Evolutionary conservation across 2,888 invertebrate species (phyloP).

Genomic region (Pammene fasciana): DNA sequence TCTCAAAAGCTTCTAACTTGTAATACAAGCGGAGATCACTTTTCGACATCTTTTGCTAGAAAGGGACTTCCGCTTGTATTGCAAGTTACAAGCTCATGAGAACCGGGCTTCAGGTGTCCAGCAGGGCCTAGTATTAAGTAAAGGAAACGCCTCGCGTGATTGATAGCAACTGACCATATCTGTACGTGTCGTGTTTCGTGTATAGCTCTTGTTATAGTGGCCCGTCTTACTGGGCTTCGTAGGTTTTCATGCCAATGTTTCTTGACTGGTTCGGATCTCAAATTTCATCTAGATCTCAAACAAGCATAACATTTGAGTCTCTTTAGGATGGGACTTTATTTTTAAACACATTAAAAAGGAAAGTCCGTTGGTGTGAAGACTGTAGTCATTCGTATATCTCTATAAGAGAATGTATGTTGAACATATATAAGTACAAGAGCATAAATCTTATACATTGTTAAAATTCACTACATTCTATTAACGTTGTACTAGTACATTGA

Average conservation of each 20-base stretch:
- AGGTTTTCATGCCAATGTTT: slow-evolving; percentile 4
- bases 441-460: slow-evolving; percentile 19
- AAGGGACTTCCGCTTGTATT: too few relatives aligned
- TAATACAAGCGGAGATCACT: too few relatives aligned
- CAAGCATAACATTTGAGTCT: too few relatives aligned
- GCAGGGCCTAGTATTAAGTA: background rate
- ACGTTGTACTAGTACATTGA: slow-evolving; percentile 24
- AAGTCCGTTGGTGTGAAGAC: slow-evolving; percentile 1
- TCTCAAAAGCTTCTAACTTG: too few relatives aligned
- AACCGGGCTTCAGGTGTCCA: too few relatives aligned
- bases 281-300: too few relatives aligned
- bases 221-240: background rate
- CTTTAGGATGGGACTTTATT: too few relatives aligned
- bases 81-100: too few relatives aligned
- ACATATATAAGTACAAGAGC: slow-evolving; percentile 6
- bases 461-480: slow-evolving; percentile 24
- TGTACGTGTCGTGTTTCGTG: slow-evolving; percentile 13
- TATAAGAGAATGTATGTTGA: background rate
- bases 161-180: slow-evolving; percentile 25
- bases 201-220: slow-evolving; percentile 8
- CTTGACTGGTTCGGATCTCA: background rate
- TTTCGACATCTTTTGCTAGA: too few relatives aligned
- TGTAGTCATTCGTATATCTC: slow-evolving; percentile 6
- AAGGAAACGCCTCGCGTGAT: background rate
- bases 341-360: background rate